Base-by-base conservation (phyloP, 2,113 vertebrate species). In the Xenopus borealis region DNA sequence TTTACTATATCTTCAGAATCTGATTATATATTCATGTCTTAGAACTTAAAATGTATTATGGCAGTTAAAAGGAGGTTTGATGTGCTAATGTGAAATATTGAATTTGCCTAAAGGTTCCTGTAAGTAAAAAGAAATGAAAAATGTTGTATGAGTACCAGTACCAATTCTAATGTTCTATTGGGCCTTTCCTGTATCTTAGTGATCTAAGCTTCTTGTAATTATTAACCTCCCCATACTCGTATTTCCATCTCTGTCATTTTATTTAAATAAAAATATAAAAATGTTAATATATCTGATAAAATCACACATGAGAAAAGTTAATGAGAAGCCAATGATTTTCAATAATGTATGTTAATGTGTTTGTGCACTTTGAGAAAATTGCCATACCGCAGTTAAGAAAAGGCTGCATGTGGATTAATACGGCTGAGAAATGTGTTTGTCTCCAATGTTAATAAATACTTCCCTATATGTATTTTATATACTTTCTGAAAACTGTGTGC, bases 51-150 rank as follows among this genome's bases (percentile, higher is more conserved):
- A 46, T 59, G 17, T 65, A 16, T 0, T 9, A 8, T 44, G 12
- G 0, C 0, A 62, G 64, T 80, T 76, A 17, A 40, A 78, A 76
- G 69, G 64, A 27, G 18, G 63, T 64, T 72, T 46, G 12, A 78
- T 59, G 65, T 50, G 46, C 66, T 69, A 69, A 76, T 76, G 66
- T 63, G 66, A 55, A 69, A 67, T 76, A 70, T 66, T 27, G 4
- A 1, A 17, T 70, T 82, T 14, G 23, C 57, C 18, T 80, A 1
- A 5, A 19, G 19, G 4, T 30, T 10, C 10, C 67, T 77, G 58
- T 79, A 27, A 62, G 20, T 62, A 78, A 78, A 57, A 13, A 75
- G 10, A 69, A 84, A 69, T 66, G 18, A 58, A 79, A 72, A 53
- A 3, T 80, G 70, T 69, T 62, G 40, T 20, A 81, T 45, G 75